Evolutionary conservation across 2,797 vertebrate species (phyloP), one percentile per base, ranked within the genome.

Genomic region (Lepilemur septentrionalis): DNA sequence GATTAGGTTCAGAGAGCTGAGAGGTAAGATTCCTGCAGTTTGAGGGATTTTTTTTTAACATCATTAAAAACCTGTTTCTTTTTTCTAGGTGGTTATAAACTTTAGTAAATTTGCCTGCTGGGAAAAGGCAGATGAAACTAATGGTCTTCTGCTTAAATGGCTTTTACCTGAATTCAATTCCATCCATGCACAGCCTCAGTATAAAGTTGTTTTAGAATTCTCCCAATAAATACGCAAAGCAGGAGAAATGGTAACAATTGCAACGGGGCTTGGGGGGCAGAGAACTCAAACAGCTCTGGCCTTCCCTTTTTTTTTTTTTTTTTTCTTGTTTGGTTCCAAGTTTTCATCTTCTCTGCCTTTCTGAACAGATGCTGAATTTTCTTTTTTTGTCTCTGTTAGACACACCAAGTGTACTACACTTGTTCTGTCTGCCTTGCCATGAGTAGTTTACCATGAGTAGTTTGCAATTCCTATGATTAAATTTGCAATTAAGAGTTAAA

Each of bases 401-500:
- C 72, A 63, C 89, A 35, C 20, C 48, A 46, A 72, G 48, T 73
- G 23, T 61, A 5, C 23, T 43, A 22, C 55, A 30, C 4, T 55
- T 93, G 63, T 91, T 73, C 38, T 80, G 41, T 83, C 94, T 82
- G 48, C 1, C 38, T 97, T 94, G 28, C 46, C n/a, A 0, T 0
- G 86, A 73, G 57, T 48, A 6, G 55, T 92, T 97, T 94, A 23
- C 46, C 41, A 0, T 0, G 86, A 73, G 61, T 48, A 7, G 55
- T 93, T 93, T 84, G 84, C 63, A 93, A 89, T 97, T 89, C 89
- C 50, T 81, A n/a, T 69, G 96, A 98, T 97, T 96, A 97, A 98
- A 97, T 35, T 90, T 75, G 95, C 97, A 98, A 67, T 92, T 94
- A 97, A 97, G 94, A 94, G 61, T 93, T 70, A 72, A 97, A 94